Percentiles rank a stretch among this genome's conserved stretches.
These are phyloP conservation scores for Hetaerina americana DNA, from an alignment of 1,140 invertebrate species.

Conservation along the genomic window DNA sequence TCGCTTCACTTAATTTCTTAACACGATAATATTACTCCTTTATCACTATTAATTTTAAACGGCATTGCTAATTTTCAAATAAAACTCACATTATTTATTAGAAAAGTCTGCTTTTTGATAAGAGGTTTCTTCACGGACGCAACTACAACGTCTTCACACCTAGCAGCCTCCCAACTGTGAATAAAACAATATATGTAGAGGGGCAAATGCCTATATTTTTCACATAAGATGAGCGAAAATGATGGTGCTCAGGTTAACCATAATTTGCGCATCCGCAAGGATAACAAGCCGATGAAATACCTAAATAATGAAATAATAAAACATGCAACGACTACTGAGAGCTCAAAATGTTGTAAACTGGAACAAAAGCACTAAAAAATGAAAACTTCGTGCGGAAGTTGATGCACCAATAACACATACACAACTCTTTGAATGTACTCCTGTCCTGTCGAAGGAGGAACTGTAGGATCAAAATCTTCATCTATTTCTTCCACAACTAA, in stretches of 20 bases:
- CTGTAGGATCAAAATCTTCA: slow-evolving; percentile 33
- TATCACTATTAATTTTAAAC: too few species aligned
- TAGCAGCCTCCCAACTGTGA: slow-evolving; percentile 36
- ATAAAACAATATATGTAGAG: slow-evolving; percentile 5
- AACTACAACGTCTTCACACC: slow-evolving; percentile 37
- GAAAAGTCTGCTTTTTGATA: slow-evolving; percentile 28
- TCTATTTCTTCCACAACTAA: slow-evolving; percentile 28
- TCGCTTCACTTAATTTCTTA: too few species aligned
- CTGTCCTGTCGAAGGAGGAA: slow-evolving; percentile 37
- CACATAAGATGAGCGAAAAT: too few species aligned
- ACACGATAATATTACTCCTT: too few species aligned
- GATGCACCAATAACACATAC: slow-evolving; percentile 27
- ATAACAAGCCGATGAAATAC: too few species aligned
- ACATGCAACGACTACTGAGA: too few species aligned
- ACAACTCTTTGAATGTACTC: slow-evolving; percentile 42
- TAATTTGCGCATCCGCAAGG: too few species aligned
- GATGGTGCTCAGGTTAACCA: too few species aligned
- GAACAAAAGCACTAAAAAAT: neutral
- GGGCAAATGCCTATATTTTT: neutral
- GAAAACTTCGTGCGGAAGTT: too few species aligned
- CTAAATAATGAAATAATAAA: too few species aligned
- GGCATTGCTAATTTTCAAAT: slow-evolving; percentile 12
- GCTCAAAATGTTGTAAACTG: neutral
- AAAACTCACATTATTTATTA: slow-evolving; percentile 24
- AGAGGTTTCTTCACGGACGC: slow-evolving; percentile 31